Base-by-base conservation (phyloP, 2,888 invertebrate species). In the Cybosia mesomella region DNA sequence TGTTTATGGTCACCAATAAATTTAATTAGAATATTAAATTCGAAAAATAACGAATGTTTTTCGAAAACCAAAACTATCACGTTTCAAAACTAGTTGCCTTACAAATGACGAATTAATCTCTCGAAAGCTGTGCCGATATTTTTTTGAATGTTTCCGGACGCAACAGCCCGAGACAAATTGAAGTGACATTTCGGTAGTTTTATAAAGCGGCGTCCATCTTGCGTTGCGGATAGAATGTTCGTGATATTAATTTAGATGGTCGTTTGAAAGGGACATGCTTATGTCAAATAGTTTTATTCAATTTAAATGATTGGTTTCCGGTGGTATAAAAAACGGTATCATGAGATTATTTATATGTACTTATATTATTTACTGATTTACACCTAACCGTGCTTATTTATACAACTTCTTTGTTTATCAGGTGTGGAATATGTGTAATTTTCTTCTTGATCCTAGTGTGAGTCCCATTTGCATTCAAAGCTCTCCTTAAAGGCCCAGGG, bases 101-200 rank as follows among this genome's bases (percentile, higher is more conserved):
- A 82, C 92, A 93, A 94, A 93, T 94, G 94, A 93, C 94, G 91
- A 93, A 93, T 92, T 94, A 94, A 94, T 94, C 92, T 89, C 87
- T 93, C 78, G 89, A 93, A 92, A 93, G 91, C 91, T 90, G 32
- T 76, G 77, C 79, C 74, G 65, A 69, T 70, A 62, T 83, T 77
- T 83, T 91, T 91, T 91, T 91, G 82, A 85, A 85, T 83, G 83
- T 85, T 89, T 88, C 87, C 83, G 71, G 83, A 89, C 80, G 87
- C 93, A 93, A 88, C 93, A 88, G 89, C 81, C 83, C 90, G 92
- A 69, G 79, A 76, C 87, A 80, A 89, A 93, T 93, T 89, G 88
- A 81, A 86, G 87, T 89, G 94, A 92, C 94, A 84, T 92, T 92
- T 92, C 88, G 92, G 92, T 89, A 90, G 91, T 89, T 87, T 49